These are phyloP conservation scores for Acridotheres tristis DNA, from an alignment of 2,797 vertebrate genomes.

Conservation along the genomic window DNA sequence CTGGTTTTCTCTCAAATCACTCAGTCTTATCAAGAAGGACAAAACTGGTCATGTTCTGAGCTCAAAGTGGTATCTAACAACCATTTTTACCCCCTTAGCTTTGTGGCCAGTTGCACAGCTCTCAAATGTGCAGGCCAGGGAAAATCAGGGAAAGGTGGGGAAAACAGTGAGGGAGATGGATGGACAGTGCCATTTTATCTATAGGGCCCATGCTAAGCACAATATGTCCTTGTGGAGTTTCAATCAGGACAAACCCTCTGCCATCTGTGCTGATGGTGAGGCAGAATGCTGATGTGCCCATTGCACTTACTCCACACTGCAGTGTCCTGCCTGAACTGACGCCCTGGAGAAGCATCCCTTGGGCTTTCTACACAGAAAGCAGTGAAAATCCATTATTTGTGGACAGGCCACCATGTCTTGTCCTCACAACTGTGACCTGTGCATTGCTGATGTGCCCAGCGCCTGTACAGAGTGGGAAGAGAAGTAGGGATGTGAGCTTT, in stretches of 20 bases:
- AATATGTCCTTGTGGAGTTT: not conserved
- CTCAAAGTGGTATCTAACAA: not conserved
- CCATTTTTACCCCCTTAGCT: not conserved
- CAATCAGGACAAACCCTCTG: not conserved
- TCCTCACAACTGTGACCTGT: not conserved
- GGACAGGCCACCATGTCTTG: not conserved
- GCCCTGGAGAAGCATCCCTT: not conserved
- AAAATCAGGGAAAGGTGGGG: not conserved
- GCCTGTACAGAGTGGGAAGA: rapidly evolving
- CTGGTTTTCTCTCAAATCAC: not conserved
- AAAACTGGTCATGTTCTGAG: not conserved
- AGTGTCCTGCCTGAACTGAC: not conserved
- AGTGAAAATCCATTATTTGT: not conserved
- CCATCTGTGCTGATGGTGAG: not conserved
- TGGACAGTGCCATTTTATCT: not conserved
- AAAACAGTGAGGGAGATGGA: not conserved
- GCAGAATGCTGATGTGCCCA: not conserved
- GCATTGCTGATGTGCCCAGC: not conserved
- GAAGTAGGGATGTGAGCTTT: not conserved
- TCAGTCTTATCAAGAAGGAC: not conserved
- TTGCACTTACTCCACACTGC: not conserved
- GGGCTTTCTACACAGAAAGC: not conserved
- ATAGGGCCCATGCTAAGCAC: not conserved
- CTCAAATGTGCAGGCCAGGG: not conserved
- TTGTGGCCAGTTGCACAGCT: not conserved